These are phyloP conservation scores for Plectus sambesii DNA, from an alignment of 1,140 invertebrate genomes.

Conservation along the genomic window DNA sequence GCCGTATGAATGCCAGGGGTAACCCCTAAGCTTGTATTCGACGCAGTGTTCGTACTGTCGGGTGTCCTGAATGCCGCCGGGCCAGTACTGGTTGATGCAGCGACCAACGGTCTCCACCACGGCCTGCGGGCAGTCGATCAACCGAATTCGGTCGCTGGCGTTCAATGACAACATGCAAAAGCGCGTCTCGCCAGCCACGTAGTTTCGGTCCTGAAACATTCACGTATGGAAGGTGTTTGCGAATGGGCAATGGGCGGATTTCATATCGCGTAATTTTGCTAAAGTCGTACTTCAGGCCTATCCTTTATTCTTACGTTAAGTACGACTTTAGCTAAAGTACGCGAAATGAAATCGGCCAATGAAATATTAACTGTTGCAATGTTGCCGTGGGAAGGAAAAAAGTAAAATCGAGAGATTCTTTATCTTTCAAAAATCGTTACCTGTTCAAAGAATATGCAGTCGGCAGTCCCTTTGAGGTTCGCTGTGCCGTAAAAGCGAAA, in stretches of 20 bases:
- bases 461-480: constrained; percentile 9
- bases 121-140: constrained; percentile 7
- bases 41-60: neutral
- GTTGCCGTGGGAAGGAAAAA: too few relatives aligned
- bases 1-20: constrained; percentile 7
- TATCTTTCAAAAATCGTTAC: neutral
- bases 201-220: neutral
- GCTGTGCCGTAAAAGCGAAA: constrained; percentile 7
- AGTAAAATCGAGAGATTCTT: too few relatives aligned
- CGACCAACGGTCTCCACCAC: neutral
- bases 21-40: constrained; percentile 11
- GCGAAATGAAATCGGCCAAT: too few relatives aligned
- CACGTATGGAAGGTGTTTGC: neutral
- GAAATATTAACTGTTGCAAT: too few relatives aligned
- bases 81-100: constrained; percentile 1
- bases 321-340: too few relatives aligned
- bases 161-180: constrained; percentile 12
- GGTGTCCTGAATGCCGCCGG: neutral
- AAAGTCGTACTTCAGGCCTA: too few relatives aligned
- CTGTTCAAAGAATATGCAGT: constrained; percentile 10
- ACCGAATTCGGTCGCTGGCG: constrained; percentile 8
- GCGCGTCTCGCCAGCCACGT: neutral
- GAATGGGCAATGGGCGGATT: too few relatives aligned
- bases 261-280: too few relatives aligned
- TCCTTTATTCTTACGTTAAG: too few relatives aligned